phyloP scores from a whole-genome alignment of 2,888 invertebrate genomes.

The Amblyjoppa proteus region DNA sequence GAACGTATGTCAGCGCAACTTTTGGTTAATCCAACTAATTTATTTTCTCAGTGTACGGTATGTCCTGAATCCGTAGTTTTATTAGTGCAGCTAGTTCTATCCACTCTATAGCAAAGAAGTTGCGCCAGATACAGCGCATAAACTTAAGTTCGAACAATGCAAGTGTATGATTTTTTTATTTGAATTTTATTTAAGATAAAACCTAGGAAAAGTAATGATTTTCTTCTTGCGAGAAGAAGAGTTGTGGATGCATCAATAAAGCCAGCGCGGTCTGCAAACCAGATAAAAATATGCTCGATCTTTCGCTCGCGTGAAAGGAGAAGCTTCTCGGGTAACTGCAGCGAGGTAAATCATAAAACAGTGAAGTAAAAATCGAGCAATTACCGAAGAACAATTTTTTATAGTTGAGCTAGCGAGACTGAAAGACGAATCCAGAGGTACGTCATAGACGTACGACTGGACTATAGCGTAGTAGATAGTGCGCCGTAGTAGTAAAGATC shows the following conservation, averaged over 20 bases:
- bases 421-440: background rate
- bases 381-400: slow-evolving; percentile 32
- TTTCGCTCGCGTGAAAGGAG: background rate
- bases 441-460: background rate
- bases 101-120: background rate
- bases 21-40: no score
- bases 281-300: background rate
- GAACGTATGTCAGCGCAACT: no score
- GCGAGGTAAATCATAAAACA: slow-evolving; percentile 15
- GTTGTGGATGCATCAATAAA: background rate
- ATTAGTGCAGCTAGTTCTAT: background rate
- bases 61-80: background rate
- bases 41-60: background rate
- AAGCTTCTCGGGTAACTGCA: slow-evolving; percentile 1
- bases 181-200: background rate
- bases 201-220: background rate
- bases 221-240: background rate
- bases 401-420: slow-evolving; percentile 8
- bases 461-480: background rate
- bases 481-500: slow-evolving; percentile 41
- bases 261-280: background rate
- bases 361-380: slow-evolving; percentile 20
- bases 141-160: background rate
- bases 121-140: background rate
- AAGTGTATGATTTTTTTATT: background rate